A percentile compares a stretch with the other conserved stretches of the same genome.
Evolutionary conservation across 1,140 invertebrate species (phyloP).

Genomic region (Yoshiicerus persimilis): DNA sequence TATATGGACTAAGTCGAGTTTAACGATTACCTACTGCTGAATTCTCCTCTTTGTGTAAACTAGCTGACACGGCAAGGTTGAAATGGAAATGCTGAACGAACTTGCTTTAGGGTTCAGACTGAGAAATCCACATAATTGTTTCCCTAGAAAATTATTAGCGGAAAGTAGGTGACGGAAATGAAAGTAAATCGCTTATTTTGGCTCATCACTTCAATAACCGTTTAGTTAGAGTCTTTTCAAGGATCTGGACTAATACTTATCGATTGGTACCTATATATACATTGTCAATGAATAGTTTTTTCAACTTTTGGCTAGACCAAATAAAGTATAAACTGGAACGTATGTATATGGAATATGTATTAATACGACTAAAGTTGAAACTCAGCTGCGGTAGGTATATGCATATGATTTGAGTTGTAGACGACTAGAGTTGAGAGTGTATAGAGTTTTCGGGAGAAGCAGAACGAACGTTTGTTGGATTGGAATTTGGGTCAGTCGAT

Average conservation of each 20-base stretch:
- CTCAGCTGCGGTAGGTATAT: too few species aligned
- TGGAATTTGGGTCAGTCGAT: conserved; percentile 28
- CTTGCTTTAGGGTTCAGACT: not conserved
- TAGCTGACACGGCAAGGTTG: too few species aligned
- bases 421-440: not conserved
- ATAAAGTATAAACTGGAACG: too few species aligned
- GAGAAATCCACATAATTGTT: not conserved
- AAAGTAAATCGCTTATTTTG: not conserved
- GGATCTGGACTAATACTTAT: too few species aligned
- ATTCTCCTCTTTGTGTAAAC: too few species aligned
- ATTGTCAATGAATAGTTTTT: too few species aligned
- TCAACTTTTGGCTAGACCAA: too few species aligned
- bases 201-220: not conserved
- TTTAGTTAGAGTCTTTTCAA: not conserved
- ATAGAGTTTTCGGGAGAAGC: not conserved
- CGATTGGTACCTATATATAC: too few species aligned
- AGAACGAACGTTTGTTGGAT: not conserved
- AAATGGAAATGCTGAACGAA: not conserved
- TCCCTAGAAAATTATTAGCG: not conserved
- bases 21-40: not conserved
- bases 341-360: too few species aligned
- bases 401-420: not conserved
- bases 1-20: not conserved
- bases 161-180: not conserved
- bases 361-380: too few species aligned